phyloP scores from a whole-genome alignment of 2,888 invertebrate species.

The Coecobrya sp. region DNA sequence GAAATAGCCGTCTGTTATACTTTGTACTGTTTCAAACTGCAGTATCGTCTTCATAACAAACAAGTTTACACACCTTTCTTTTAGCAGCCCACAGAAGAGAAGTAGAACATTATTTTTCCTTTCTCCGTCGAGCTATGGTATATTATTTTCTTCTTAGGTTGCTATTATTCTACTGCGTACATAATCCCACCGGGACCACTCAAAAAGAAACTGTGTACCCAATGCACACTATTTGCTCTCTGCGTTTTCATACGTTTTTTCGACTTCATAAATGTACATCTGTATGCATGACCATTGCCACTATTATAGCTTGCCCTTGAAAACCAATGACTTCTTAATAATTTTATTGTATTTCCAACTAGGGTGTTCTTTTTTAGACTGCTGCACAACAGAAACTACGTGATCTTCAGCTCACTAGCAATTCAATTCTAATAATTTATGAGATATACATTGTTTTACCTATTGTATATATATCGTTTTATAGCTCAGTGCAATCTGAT shows the following conservation, averaged over 20 bases:
- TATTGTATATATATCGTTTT: not conserved
- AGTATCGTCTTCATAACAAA: constrained; percentile 1
- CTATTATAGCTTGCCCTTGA: constrained; percentile 70
- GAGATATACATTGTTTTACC: constrained; percentile 43
- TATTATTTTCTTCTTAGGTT: not conserved
- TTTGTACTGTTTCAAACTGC: too few species aligned
- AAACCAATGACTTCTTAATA: constrained; percentile 78
- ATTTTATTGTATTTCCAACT: constrained; percentile 68
- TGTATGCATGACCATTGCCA: constrained; percentile 70
- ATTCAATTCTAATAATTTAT: constrained; percentile 77
- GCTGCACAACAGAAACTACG: constrained; percentile 25
- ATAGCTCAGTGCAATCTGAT: constrained; percentile 37
- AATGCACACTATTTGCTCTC: constrained; percentile 14
- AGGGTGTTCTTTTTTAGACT: constrained; percentile 20
- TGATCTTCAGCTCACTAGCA: constrained; percentile 14
- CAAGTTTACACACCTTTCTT: constrained; percentile 4
- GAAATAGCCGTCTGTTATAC: too few species aligned
- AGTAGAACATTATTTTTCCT: not conserved
- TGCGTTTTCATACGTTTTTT: not conserved
- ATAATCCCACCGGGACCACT: constrained; percentile 58
- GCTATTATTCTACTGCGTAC: not conserved
- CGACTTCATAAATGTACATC: constrained; percentile 71
- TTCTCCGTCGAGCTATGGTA: not conserved
- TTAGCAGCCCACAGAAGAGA: not conserved
- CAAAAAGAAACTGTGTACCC: constrained; percentile 46